Conservation (phyloP, 2,113 vertebrate species). For the Saguinus imperator region DNA sequence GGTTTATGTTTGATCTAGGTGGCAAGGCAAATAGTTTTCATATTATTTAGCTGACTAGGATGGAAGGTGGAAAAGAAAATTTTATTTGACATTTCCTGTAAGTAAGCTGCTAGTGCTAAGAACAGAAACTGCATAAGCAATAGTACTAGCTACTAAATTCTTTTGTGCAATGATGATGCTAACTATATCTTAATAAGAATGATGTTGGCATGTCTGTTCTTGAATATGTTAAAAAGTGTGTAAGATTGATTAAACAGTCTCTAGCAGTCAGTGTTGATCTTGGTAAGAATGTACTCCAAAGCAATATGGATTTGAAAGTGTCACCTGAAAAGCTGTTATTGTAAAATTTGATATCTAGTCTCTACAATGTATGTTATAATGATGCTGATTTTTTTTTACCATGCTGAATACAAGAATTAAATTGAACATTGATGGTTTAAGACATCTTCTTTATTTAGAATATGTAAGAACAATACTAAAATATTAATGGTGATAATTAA, state of each 20-base stretch:
- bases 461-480: neutral
- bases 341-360: neutral
- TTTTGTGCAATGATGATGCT: neutral
- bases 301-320: neutral
- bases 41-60: conserved; percentile 60
- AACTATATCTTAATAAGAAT: neutral
- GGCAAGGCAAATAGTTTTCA: conserved; percentile 54
- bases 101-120: neutral
- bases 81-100: neutral
- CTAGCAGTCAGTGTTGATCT: neutral
- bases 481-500: neutral
- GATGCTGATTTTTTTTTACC: neutral
- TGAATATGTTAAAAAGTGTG: neutral
- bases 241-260: neutral
- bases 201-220: neutral
- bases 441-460: neutral
- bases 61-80: conserved; percentile 54
- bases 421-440: neutral
- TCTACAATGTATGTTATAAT: neutral
- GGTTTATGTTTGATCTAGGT: conserved; percentile 61
- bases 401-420: neutral
- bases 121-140: neutral
- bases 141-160: neutral
- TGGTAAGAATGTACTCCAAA: conserved; percentile 6
- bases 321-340: neutral